Evolutionary conservation across 1,140 invertebrate species (phyloP).

Genomic region (Calliopsis andreniformis): DNA sequence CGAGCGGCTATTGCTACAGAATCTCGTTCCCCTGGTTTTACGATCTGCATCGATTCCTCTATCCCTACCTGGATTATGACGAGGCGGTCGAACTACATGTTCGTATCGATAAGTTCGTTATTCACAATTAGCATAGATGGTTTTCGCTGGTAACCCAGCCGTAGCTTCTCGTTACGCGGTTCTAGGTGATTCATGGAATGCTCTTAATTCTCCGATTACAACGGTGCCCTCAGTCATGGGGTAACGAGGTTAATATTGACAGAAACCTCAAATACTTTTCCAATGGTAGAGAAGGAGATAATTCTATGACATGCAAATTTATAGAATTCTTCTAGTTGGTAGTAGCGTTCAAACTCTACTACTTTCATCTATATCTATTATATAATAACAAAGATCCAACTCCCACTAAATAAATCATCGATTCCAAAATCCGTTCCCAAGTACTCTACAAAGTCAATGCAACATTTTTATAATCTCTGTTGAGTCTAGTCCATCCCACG

Average conservation of each 20-base stretch:
- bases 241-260: too few relatives aligned
- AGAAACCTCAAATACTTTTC: too few relatives aligned
- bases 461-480: too few relatives aligned
- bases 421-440: too few relatives aligned
- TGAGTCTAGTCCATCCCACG: not conserved
- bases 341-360: too few relatives aligned
- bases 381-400: too few relatives aligned
- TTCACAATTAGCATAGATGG: not conserved
- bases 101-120: conserved; percentile 44
- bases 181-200: not conserved
- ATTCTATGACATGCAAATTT: too few relatives aligned
- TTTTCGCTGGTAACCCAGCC: not conserved
- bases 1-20: conserved; percentile 29
- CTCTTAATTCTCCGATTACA: conserved; percentile 17
- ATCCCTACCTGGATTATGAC: conserved; percentile 58
- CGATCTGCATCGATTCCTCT: conserved; percentile 62
- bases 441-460: too few relatives aligned
- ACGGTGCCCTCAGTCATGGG: not conserved
- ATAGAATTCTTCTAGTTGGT: too few relatives aligned
- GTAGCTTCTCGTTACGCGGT: conserved; percentile 11
- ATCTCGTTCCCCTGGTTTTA: conserved; percentile 54
- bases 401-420: too few relatives aligned
- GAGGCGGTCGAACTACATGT: conserved; percentile 59
- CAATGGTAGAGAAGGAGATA: too few relatives aligned
- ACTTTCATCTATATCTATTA: too few relatives aligned